Percentiles rank a stretch among this genome's conserved stretches.
Evolutionary conservation across 2,888 invertebrate species (phyloP).

Genomic region (Zygothrica quintamaculata): DNA sequence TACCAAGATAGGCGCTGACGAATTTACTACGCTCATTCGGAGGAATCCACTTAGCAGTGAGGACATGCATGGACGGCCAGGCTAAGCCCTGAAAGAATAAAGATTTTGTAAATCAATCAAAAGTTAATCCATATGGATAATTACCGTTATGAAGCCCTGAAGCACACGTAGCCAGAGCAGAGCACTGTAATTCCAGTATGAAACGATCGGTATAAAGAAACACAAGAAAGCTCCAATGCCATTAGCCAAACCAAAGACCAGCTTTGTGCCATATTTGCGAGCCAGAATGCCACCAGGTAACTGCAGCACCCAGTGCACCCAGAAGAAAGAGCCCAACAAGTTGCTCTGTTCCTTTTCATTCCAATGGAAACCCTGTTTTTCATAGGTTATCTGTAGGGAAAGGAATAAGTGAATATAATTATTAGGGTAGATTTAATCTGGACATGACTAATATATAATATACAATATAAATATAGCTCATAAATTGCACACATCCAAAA

Average conservation of each 20-base stretch:
- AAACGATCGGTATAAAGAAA: conserved; percentile 88
- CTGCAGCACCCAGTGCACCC: conserved; percentile 89
- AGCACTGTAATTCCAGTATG: conserved; percentile 86
- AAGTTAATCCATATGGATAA: too few species aligned
- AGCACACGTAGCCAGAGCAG: conserved; percentile 87
- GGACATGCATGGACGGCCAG: conserved; percentile 91
- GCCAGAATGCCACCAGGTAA: conserved; percentile 90
- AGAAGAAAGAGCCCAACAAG: conserved; percentile 89
- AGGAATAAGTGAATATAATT: neutral
- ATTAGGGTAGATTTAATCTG: too few species aligned
- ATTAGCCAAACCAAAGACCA: conserved; percentile 89
- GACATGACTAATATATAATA: too few species aligned
- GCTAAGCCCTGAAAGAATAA: conserved; percentile 86
- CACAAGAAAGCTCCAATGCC: conserved; percentile 87
- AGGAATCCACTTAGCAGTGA: conserved; percentile 93
- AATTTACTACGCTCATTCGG: conserved; percentile 91
- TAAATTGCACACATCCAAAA: conserved; percentile 17
- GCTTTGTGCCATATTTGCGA: conserved; percentile 89
- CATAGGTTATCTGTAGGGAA: conserved; percentile 71
- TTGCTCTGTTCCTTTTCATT: conserved; percentile 88
- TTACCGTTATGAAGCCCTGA: conserved; percentile 89
- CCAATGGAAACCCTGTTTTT: conserved; percentile 86
- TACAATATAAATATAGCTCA: neutral
- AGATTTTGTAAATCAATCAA: neutral
- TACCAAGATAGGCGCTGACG: conserved; percentile 88